Evolutionary conservation across 1,140 invertebrate species (phyloP).

Genomic region (Trachymyrmex septentrionalis): DNA sequence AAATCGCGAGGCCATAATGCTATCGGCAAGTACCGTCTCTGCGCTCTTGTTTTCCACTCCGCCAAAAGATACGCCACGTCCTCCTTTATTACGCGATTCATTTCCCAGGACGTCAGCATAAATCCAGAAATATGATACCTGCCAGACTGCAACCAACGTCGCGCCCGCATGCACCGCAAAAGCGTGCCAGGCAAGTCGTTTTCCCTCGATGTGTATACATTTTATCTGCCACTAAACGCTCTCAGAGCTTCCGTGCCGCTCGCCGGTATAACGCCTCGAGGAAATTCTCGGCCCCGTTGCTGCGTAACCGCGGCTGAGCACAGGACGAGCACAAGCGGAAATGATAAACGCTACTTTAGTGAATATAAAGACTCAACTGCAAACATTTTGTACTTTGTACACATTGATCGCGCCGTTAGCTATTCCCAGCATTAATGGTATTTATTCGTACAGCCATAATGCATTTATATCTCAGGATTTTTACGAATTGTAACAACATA

Average conservation of each 20-base stretch:
- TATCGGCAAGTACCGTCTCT: slow-evolving; percentile 44
- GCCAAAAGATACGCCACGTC: slow-evolving; percentile 30
- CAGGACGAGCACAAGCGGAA: slow-evolving; percentile 12
- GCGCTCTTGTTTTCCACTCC: slow-evolving; percentile 44
- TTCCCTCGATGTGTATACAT: slow-evolving; percentile 57
- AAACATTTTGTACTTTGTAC: slow-evolving; percentile 36
- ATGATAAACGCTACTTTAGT: slow-evolving; percentile 50
- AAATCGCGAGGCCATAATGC: slow-evolving; percentile 12
- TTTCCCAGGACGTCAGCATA: slow-evolving; percentile 69
- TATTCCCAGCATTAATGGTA: neutral
- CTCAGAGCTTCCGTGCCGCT: slow-evolving; percentile 30
- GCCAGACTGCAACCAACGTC: slow-evolving; percentile 50
- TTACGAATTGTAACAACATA: neutral
- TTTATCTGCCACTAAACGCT: slow-evolving; percentile 69
- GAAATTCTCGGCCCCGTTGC: slow-evolving; percentile 29
- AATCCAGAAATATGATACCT: slow-evolving; percentile 75
- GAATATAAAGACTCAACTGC: slow-evolving; percentile 47
- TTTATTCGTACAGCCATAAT: neutral
- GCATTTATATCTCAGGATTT: slow-evolving; percentile 1
- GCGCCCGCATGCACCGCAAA: slow-evolving; percentile 44
- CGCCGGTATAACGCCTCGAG: slow-evolving; percentile 7
- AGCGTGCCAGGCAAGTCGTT: slow-evolving; percentile 45
- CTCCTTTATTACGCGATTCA: slow-evolving; percentile 71
- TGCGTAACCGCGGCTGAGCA: neutral
- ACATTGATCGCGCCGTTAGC: slow-evolving; percentile 26